Base-by-base conservation (phyloP, 2,113 vertebrate genomes). In the Taxidea taxus region DNA sequence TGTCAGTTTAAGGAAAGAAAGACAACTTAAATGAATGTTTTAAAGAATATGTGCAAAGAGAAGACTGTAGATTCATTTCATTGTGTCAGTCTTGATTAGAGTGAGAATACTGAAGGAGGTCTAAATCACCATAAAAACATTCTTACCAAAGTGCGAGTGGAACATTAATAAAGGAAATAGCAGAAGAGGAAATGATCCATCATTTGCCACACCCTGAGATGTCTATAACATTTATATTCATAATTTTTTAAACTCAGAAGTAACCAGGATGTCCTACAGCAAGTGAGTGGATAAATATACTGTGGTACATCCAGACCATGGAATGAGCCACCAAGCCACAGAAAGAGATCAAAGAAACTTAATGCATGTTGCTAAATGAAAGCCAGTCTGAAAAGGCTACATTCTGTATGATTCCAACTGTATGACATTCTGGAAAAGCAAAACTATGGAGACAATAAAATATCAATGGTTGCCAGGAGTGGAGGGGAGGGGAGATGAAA, bases 1-100 rank as follows among this genome's bases (percentile, higher is more conserved):
- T 77, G 37, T 87, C 62, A 93, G 23, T 7, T 78, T 88, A 93
- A 84, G 75, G 51, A 92, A 94, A 83, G 60, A 89, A 91, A 88
- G 82, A 89, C 75, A 62, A 90, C 6, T 90, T 72, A 70, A 68
- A 87, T 54, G 34, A 49, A 58, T 88, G 49, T 92, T 96, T 87
- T 75, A 92, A 56, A 87, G 56, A 72, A 66, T 64, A 18, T 27
- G 44, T 42, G 4, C 85, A 29, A 94, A 49, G 68, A 89, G 39
- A 87, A 66, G 39, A 64, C 6, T 25, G 34, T 77, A 37, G 56
- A 29, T 70, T 90, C 62, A 89, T 89, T 89, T 91, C 21, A 27
- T 47, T 93, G 44, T 84, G 56, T 80, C 54, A 78, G n/a, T 77
- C 47, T 49, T 88, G 51, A 81, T 87, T 90, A 68, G 10, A 62